Conservation (phyloP, 1,140 invertebrate species). For the Temnothorax curvispinosus region DNA sequence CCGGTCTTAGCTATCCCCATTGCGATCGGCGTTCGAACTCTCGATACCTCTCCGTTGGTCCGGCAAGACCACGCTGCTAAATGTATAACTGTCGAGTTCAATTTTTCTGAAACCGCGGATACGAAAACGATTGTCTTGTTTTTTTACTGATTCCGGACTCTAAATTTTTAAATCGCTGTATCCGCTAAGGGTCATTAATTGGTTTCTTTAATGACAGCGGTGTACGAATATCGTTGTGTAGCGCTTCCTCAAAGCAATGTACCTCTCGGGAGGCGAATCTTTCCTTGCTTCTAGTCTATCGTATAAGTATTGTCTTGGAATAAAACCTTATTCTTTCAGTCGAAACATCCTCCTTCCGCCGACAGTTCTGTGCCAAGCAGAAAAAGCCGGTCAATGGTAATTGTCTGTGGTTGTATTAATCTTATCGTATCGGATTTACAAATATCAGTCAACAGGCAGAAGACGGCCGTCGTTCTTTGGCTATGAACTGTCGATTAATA, state of each 20-base stretch:
- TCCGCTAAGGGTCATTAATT: not conserved
- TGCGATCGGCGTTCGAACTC: not conserved
- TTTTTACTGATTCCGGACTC: not conserved
- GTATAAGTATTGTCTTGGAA: slow-evolving; percentile 9
- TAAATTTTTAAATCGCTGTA: slow-evolving; percentile 39
- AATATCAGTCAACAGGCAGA: not conserved
- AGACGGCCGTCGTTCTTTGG: not conserved
- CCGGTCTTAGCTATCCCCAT: slow-evolving; percentile 24
- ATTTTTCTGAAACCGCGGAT: not conserved
- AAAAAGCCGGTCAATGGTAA: not conserved
- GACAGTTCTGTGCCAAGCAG: slow-evolving; percentile 10
- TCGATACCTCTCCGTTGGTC: not conserved
- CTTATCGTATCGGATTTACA: not conserved
- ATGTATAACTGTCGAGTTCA: not conserved
- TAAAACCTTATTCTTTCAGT: slow-evolving; percentile 29
- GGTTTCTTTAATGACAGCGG: not conserved
- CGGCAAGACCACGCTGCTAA: not conserved
- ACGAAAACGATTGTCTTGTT: not conserved
- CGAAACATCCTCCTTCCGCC: not conserved
- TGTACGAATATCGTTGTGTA: not conserved
- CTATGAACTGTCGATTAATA: not conserved
- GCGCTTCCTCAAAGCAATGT: slow-evolving; percentile 35
- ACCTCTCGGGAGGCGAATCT: slow-evolving; percentile 27
- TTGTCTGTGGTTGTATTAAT: slow-evolving; percentile 18
- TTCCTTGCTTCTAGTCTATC: slow-evolving; percentile 71